A percentile compares a stretch with the other conserved stretches of the same genome.
phyloP scores from a whole-genome alignment of 2,888 invertebrate species.

The Netelia fuscicornis region DNA sequence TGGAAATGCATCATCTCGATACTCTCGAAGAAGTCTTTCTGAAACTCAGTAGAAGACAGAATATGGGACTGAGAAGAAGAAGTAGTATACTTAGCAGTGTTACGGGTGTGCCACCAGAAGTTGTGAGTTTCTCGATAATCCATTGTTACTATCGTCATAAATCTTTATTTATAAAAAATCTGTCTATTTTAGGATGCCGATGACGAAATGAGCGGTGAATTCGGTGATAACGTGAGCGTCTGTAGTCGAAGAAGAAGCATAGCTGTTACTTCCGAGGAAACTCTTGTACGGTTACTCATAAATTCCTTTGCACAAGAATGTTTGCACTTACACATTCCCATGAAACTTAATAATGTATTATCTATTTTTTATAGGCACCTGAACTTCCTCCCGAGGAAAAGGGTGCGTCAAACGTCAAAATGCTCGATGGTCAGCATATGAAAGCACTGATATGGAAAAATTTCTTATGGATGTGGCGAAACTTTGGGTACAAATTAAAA shows the following conservation, averaged over 20 bases:
- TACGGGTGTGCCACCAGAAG: slow-evolving; percentile 84
- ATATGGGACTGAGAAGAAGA: slow-evolving; percentile 92
- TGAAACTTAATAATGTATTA: not conserved
- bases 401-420: slow-evolving; percentile 85
- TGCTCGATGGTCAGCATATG: slow-evolving; percentile 90
- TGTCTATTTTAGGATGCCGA: slow-evolving; percentile 76
- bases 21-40: slow-evolving; percentile 93
- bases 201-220: slow-evolving; percentile 93
- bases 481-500: slow-evolving; percentile 88
- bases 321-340: not conserved
- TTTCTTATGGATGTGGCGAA: slow-evolving; percentile 94
- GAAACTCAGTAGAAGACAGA: slow-evolving; percentile 92
- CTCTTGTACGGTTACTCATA: slow-evolving; percentile 67
- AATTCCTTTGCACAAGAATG: not conserved
- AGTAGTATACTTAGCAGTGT: slow-evolving; percentile 93
- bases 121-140: slow-evolving; percentile 74
- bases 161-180: not conserved
- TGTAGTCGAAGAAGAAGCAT: slow-evolving; percentile 89
- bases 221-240: slow-evolving; percentile 94
- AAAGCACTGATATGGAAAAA: slow-evolving; percentile 95
- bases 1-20: slow-evolving; percentile 90
- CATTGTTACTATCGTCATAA: not conserved
- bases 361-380: slow-evolving; percentile 82
- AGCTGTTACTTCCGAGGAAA: slow-evolving; percentile 87
- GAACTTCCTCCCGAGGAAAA: slow-evolving; percentile 91